A percentile compares a stretch with the other conserved stretches of the same genome.
Conservation (phyloP, 2,113 vertebrate genomes). For the Puntigrus tetrazona region DNA sequence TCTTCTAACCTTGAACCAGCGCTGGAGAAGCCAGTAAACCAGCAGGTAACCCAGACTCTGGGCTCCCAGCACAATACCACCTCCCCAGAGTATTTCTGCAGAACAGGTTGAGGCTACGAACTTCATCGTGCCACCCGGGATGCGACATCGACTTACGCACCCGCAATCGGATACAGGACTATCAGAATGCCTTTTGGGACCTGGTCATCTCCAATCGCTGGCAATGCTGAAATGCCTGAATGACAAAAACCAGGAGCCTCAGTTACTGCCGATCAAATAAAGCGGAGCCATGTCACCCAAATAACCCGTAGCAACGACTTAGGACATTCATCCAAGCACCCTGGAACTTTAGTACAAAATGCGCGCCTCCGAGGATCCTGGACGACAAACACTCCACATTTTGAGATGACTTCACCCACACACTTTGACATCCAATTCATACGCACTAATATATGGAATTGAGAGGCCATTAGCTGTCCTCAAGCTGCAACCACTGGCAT, state of each 20-base stretch:
- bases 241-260: neutral
- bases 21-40: neutral
- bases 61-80: neutral
- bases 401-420: neutral
- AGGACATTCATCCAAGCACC: no score
- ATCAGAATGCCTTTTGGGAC: neutral
- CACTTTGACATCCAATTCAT: constrained; percentile 39
- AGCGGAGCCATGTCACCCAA: no score
- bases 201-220: neutral
- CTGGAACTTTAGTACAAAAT: neutral
- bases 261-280: neutral
- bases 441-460: constrained; percentile 41
- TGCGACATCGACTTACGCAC: neutral
- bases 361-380: neutral
- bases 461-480: constrained; percentile 32
- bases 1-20: neutral
- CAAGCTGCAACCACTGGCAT: constrained; percentile 29
- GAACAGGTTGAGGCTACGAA: constrained; percentile 26
- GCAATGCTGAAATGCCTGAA: constrained; percentile 1
- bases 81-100: neutral
- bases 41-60: neutral
- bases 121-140: constrained; percentile 12
- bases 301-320: no score
- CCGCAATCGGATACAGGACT: neutral
- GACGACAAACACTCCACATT: constrained; percentile 31